These are phyloP conservation scores for Anarrhichthys ocellatus DNA, from an alignment of 2,113 vertebrate species.

Conservation along the genomic window DNA sequence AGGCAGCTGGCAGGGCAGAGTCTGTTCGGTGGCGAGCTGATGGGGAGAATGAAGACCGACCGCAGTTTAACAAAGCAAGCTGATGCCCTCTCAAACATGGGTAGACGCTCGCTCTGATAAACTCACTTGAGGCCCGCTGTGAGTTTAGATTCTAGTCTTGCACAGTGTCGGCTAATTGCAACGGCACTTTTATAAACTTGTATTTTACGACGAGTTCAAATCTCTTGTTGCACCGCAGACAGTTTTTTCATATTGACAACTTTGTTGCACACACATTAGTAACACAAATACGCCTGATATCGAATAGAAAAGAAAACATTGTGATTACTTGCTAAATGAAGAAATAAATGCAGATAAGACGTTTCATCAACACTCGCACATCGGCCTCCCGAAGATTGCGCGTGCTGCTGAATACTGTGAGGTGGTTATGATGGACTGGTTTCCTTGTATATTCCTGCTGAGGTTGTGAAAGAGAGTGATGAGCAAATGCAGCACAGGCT, in stretches of 20 bases:
- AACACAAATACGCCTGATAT: not conserved
- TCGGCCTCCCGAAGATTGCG: not conserved
- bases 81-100: slow-evolving; percentile 18
- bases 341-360: slow-evolving; percentile 3
- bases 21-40: slow-evolving; percentile 54
- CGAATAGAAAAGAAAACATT: not conserved
- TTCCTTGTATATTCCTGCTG: not conserved
- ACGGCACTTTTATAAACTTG: not conserved
- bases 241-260: not conserved
- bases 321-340: not conserved
- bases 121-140: not conserved
- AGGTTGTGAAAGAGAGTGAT: not conserved
- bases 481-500: not conserved
- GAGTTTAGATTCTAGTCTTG: not conserved
- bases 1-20: slow-evolving; percentile 46
- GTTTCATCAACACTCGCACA: not conserved
- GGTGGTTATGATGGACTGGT: not conserved
- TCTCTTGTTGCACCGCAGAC: not conserved
- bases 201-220: not conserved
- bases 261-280: not conserved
- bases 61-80: slow-evolving; percentile 14
- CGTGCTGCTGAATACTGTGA: not conserved
- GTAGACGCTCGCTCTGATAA: slow-evolving; percentile 10
- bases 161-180: not conserved
- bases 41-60: slow-evolving; percentile 34